phyloP scores from a whole-genome alignment of 2,888 invertebrate genomes.

The Lumbricus terrestris region DNA sequence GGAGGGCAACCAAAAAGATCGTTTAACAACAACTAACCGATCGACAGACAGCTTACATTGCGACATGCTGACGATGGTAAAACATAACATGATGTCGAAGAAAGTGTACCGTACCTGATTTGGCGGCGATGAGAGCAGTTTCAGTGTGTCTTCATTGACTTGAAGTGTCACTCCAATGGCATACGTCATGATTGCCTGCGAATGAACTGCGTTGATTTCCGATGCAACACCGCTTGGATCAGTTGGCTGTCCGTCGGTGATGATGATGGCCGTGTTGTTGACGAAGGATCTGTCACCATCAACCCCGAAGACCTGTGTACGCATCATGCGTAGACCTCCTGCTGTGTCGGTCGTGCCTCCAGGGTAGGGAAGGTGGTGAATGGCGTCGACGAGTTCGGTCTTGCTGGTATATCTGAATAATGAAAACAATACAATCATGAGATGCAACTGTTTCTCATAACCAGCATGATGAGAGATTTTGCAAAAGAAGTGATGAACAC shows the following conservation, averaged over 20 bases:
- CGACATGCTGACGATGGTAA: not conserved
- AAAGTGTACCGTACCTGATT: not conserved
- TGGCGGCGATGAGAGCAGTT: not conserved
- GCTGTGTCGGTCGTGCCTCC: constrained; percentile 9
- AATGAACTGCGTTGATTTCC: not conserved
- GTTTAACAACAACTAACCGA: not conserved
- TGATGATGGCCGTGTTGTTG: constrained; percentile 5
- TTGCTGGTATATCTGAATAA: not conserved
- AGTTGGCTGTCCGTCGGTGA: not conserved
- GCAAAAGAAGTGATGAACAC: not conserved
- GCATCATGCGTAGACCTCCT: not conserved
- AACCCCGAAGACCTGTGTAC: not conserved
- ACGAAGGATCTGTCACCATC: constrained; percentile 8
- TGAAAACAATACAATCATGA: not conserved
- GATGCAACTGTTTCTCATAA: not conserved
- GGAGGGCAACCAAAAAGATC: too few species aligned
- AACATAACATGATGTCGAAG: not conserved
- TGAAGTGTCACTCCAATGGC: not conserved
- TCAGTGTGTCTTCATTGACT: not conserved
- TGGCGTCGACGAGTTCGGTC: not conserved
- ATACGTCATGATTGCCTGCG: not conserved
- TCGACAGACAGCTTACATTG: not conserved
- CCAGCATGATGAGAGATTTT: not conserved
- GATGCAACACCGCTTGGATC: not conserved
- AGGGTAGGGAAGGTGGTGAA: not conserved